Evolutionary conservation across 64 coral and sea anemone genomes (phyloP).

Genomic region (Acropora yongei): DNA sequence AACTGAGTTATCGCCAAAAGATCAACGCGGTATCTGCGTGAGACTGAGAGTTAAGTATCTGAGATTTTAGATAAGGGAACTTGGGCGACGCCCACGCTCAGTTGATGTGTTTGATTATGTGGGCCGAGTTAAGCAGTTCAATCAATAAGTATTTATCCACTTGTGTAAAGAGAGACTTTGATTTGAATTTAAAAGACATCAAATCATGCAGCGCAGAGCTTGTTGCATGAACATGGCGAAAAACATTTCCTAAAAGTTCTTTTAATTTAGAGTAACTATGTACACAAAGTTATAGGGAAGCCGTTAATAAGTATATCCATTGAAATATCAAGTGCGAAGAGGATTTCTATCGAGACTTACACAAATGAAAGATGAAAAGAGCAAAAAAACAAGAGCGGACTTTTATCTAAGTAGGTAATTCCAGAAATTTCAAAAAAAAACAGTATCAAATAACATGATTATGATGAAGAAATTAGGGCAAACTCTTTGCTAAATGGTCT

Average conservation of each 20-base stretch:
- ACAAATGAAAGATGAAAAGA: not conserved
- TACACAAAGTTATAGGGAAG: not conserved
- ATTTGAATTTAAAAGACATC: not conserved
- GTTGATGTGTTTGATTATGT: no score
- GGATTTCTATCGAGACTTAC: not conserved
- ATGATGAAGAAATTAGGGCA: not conserved
- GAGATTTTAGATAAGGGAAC: no score
- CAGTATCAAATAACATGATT: not conserved
- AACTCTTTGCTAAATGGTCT: not conserved
- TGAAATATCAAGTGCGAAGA: not conserved
- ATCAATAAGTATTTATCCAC: not conserved
- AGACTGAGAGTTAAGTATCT: no score
- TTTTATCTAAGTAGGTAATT: not conserved
- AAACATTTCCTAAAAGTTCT: not conserved
- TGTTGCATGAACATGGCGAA: not conserved
- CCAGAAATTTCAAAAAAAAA: not conserved
- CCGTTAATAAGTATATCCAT: not conserved
- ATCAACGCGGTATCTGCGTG: no score
- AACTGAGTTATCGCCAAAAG: not conserved
- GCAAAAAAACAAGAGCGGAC: not conserved
- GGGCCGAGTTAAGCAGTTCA: not conserved
- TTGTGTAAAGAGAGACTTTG: not conserved
- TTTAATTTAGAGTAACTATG: no score
- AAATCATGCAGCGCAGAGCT: not conserved
- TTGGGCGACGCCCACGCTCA: no score